Conservation (phyloP, 2,113 vertebrate genomes). For the Cygnus buccinator region DNA sequence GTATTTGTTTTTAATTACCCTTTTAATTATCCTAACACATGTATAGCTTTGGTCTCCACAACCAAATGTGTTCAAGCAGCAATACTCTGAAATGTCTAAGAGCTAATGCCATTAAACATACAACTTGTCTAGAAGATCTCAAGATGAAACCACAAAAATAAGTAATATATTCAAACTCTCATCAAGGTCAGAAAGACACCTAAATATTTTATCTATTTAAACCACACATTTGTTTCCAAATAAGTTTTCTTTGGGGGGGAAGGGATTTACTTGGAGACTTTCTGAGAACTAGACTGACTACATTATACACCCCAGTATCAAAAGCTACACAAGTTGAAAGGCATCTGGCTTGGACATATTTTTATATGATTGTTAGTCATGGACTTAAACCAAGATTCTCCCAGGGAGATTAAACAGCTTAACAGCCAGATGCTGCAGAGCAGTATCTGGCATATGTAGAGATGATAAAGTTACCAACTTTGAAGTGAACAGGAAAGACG, state of each 20-base stretch:
- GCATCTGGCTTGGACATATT: constrained; percentile 56
- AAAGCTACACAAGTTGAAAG: constrained; percentile 32
- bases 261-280: background rate
- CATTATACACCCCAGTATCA: background rate
- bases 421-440: constrained; percentile 67
- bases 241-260: background rate
- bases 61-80: background rate
- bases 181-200: background rate
- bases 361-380: constrained; percentile 56
- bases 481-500: constrained; percentile 54
- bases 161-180: background rate
- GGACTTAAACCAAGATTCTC: constrained; percentile 65
- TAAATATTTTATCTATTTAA: background rate
- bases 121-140: background rate
- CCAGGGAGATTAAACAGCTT: constrained; percentile 67
- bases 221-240: background rate
- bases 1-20: background rate
- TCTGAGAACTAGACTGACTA: background rate
- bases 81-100: background rate
- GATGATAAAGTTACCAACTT: constrained; percentile 58
- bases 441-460: constrained; percentile 29
- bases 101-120: background rate
- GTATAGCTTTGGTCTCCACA: background rate
- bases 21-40: background rate
- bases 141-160: background rate